These are phyloP conservation scores for Sterna hirundo DNA, from an alignment of 2,113 vertebrate genomes.

Conservation along the genomic window DNA sequence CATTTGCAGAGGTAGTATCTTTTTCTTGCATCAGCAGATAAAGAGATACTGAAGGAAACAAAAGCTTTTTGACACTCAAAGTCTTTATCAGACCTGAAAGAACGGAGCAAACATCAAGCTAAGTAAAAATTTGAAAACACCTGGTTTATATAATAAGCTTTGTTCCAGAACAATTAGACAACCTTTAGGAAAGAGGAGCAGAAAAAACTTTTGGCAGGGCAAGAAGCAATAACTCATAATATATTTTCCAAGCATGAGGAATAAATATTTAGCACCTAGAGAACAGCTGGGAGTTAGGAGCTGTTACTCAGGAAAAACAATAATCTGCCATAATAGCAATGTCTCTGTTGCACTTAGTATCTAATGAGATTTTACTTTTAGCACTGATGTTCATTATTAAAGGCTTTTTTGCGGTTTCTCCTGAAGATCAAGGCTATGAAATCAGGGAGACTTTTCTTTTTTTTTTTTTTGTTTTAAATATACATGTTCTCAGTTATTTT, in stretches of 20 bases:
- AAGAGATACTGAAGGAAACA: conserved; percentile 14
- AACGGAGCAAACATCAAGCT: not conserved
- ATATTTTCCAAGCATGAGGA: not conserved
- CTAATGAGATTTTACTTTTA: not conserved
- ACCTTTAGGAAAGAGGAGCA: not conserved
- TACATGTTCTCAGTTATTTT: not conserved
- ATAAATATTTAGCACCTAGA: not conserved
- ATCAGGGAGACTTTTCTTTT: not conserved
- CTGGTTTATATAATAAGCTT: not conserved
- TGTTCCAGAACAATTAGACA: not conserved
- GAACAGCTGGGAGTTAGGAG: not conserved
- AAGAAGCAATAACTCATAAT: not conserved
- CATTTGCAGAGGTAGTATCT: not conserved
- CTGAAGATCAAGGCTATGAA: not conserved
- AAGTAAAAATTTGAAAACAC: not conserved
- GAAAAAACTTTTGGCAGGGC: not conserved
- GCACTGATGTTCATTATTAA: not conserved
- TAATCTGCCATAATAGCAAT: not conserved
- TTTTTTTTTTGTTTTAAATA: not conserved
- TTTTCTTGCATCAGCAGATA: conserved; percentile 31
- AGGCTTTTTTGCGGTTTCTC: not conserved
- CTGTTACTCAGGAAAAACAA: not conserved
- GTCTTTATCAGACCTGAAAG: not conserved
- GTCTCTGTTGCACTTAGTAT: not conserved
- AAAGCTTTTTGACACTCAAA: conserved; percentile 26